A percentile compares a stretch with the other conserved stretches of the same genome.
phyloP scores from a whole-genome alignment of 2,797 vertebrate genomes.

The Eospalax fontanierii region DNA sequence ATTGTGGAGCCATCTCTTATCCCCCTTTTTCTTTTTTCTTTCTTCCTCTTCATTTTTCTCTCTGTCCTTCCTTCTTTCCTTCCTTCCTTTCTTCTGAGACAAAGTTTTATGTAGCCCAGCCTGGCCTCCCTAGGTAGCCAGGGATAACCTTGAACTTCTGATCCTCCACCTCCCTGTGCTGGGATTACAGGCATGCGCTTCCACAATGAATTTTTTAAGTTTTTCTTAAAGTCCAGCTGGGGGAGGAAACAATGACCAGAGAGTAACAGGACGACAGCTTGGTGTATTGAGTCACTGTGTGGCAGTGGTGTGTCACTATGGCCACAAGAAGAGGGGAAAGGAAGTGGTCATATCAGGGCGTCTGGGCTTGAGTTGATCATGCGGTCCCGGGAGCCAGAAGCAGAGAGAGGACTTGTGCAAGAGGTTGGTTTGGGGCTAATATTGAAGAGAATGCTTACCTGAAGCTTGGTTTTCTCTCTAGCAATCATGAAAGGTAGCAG shows the following conservation, averaged over 20 bases:
- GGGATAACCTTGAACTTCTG: not conserved
- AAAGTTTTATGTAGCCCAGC: not conserved
- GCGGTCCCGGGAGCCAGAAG: not conserved
- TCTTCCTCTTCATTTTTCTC: not conserved
- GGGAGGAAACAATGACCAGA: not conserved
- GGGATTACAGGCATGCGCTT: not conserved
- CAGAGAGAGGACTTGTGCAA: not conserved
- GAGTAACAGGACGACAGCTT: not conserved
- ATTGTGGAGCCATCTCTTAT: too few species aligned
- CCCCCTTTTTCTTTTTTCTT: not conserved
- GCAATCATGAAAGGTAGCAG: not conserved
- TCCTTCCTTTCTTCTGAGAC: not conserved
- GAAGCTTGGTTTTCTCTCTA: not conserved
- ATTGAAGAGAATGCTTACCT: slow-evolving; percentile 26
- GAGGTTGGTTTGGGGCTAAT: slow-evolving; percentile 21
- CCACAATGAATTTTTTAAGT: not conserved
- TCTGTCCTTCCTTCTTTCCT: not conserved
- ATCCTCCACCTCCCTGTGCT: not conserved
- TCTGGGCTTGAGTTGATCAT: not conserved
- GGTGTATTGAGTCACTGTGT: not conserved
- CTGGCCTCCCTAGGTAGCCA: not conserved
- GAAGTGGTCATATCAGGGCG: not conserved
- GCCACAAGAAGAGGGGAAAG: not conserved
- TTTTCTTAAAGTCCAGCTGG: not conserved
- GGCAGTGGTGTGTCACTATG: not conserved